These are phyloP conservation scores for Stegastes partitus DNA, from an alignment of 2,113 vertebrate genomes.

Conservation along the genomic window DNA sequence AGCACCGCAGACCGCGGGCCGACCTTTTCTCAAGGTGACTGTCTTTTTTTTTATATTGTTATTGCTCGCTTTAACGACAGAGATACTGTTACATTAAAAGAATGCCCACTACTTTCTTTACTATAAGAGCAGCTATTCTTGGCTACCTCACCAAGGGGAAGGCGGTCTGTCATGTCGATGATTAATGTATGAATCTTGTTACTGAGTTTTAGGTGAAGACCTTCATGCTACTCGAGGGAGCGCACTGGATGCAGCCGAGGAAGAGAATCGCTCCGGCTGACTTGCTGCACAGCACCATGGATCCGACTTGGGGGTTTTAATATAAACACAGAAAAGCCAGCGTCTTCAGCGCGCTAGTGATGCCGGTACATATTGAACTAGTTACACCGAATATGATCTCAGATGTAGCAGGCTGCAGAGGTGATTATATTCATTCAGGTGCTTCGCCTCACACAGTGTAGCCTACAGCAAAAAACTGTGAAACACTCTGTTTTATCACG, in stretches of 20 bases:
- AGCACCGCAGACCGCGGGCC: conserved; percentile 41
- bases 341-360: conserved; percentile 59
- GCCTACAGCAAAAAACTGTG: conserved; percentile 50
- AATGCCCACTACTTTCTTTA: conserved; percentile 16
- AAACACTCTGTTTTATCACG: conserved; percentile 43
- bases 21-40: conserved; percentile 43
- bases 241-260: conserved; percentile 38
- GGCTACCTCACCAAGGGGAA: conserved; percentile 44
- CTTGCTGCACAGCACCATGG: conserved; percentile 35
- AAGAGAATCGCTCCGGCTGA: conserved; percentile 55
- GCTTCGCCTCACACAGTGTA: conserved; percentile 61
- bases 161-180: conserved; percentile 59
- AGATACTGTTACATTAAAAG: conserved; percentile 38
- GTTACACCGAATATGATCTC: conserved; percentile 66
- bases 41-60: conserved; percentile 46
- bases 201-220: conserved; percentile 60
- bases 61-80: conserved; percentile 41
- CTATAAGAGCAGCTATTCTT: conserved; percentile 54
- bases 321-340: conserved; percentile 43
- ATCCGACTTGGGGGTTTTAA: conserved; percentile 49
- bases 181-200: conserved; percentile 72
- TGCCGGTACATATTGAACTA: conserved; percentile 65
- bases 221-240: conserved; percentile 53
- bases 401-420: conserved; percentile 50
- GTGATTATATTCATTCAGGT: conserved; percentile 56